A percentile compares a stretch with the other conserved stretches of the same genome.
phyloP scores from a whole-genome alignment of 2,797 vertebrate species.

The Ctenosaura bakeri region DNA sequence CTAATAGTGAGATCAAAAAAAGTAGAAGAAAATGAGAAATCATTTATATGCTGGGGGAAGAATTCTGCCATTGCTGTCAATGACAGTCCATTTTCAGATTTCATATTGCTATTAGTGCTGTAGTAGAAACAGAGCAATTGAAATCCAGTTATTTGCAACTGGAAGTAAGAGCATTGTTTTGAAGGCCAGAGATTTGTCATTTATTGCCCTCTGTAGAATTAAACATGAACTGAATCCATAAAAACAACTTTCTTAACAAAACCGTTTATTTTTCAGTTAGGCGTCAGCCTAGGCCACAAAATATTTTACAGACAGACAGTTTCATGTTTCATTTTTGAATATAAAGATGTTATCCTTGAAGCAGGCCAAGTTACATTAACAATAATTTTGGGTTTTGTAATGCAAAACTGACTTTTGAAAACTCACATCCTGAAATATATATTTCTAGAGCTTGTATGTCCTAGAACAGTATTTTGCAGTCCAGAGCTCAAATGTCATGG shows the following conservation, averaged over 20 bases:
- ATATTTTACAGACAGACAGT: background rate
- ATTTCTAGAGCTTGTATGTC: background rate
- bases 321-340: background rate
- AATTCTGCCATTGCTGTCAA: background rate
- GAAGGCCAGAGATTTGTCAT: background rate
- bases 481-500: background rate
- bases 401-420: background rate
- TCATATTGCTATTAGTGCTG: background rate
- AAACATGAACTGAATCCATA: background rate
- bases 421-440: background rate
- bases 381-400: background rate
- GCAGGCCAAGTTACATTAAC: background rate
- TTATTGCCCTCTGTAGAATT: background rate
- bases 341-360: background rate
- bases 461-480: background rate
- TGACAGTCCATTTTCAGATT: background rate
- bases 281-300: background rate
- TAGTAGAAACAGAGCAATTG: background rate
- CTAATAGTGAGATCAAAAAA: background rate
- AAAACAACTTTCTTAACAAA: background rate
- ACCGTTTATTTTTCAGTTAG: conserved; percentile 23
- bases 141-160: background rate
- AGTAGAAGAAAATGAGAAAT: background rate
- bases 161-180: background rate
- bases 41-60: background rate